Conservation (phyloP, 1,140 invertebrate species). For the Aphis craccivora region DNA sequence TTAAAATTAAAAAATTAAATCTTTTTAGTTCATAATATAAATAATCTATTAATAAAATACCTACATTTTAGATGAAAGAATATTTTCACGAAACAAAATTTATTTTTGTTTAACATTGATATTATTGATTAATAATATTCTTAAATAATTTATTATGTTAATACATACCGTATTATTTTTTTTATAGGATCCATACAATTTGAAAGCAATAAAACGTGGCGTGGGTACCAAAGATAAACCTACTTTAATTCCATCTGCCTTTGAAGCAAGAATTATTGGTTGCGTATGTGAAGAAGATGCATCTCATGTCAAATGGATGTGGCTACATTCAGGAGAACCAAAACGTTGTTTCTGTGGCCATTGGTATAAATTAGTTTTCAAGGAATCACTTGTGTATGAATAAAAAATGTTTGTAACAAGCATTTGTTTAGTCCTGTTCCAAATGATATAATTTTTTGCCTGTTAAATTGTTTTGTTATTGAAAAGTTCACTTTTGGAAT, state of each 20-base stretch:
- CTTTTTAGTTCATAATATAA: no score
- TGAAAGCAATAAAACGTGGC: constrained; percentile 80
- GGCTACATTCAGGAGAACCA: constrained; percentile 85
- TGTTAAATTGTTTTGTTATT: background rate
- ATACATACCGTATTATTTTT: constrained; percentile 58
- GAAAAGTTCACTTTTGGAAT: background rate
- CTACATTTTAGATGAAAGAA: no score
- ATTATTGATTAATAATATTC: background rate
- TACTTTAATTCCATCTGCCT: constrained; percentile 88
- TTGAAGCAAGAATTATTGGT: constrained; percentile 88
- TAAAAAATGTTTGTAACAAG: background rate
- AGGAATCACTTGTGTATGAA: constrained; percentile 6
- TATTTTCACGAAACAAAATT: no score
- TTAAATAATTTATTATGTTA: background rate
- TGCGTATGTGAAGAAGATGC: constrained; percentile 96
- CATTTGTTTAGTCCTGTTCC: background rate
- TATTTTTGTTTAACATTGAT: background rate
- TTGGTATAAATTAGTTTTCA: constrained; percentile 85
- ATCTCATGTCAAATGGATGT: constrained; percentile 89
- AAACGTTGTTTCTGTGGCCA: constrained; percentile 93
- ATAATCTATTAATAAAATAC: no score
- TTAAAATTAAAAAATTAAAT: no score
- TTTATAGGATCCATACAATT: constrained; percentile 82
- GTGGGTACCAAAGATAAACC: constrained; percentile 83
- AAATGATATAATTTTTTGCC: background rate